Evolutionary conservation across 2,113 vertebrate genomes (phyloP), one percentile per base, ranked within the genome.

Genomic region (Piprites chloris): DNA sequence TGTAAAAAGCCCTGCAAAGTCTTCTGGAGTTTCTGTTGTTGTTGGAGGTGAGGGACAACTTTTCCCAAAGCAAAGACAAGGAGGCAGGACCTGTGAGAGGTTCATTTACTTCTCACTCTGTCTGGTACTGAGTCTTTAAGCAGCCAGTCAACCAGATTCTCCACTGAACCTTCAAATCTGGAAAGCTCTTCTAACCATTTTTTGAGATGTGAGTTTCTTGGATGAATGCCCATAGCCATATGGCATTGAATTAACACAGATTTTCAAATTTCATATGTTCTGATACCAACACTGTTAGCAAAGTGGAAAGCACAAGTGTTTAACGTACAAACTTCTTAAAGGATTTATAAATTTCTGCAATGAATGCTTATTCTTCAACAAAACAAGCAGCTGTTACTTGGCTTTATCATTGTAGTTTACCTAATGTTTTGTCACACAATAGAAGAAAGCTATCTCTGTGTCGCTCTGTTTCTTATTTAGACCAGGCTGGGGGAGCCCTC

Each of bases 161-260:
- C 73, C 52, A 68, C 55, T 75, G 85, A 93, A 46, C 68, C 69
- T 76, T 65, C 33, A 81, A 72, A 78, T 92, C 79, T 93, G 66
- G 61, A 93, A 93, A 90, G 68, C 72, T 90, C 46, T 59, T 81
- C 20, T 65, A 80, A 82, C 86, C 3, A 24, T 96, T 96, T 90
- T 30, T 73, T 92, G 71, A 92, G 90, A 79, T 95, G 80, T 85
- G 71, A 85, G 65, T 87, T 95, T 87, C 56, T 91, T 97, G 95
- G 91, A 93, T 92, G 80, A 76, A 85, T 79, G 92, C 80, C 95
- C 27, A 56, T 53, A 90, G 75, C 83, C 85, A 95, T 95, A 97
- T 97, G 95, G 94, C 91, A 79, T 67, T 90, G 88, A 96, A 93
- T 88, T 96, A 90, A 77, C 78, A 95, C 58, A 81, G 87, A 96